Percentiles rank a stretch among this genome's conserved stretches.
Evolutionary conservation across 2,888 invertebrate genomes (phyloP).

Genomic region (Drosophila nr. fundita): DNA sequence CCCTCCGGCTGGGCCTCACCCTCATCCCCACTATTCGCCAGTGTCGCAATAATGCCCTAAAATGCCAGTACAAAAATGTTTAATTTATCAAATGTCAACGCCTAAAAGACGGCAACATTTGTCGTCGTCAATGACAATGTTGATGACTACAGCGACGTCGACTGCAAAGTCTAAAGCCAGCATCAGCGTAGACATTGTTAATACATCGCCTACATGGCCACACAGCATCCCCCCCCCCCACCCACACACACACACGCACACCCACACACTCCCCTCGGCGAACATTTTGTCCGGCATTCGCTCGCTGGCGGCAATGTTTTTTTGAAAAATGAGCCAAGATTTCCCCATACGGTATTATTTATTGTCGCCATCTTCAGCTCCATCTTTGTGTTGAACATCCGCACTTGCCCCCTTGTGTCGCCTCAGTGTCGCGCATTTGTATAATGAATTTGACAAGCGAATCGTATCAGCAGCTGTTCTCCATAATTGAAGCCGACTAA

Average conservation of each 20-base stretch:
- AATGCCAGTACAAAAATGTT: constrained; percentile 69
- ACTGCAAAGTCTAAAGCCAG: constrained; percentile 36
- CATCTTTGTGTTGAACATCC: background rate
- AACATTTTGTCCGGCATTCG: constrained; percentile 33
- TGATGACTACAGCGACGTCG: constrained; percentile 58
- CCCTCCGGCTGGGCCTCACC: background rate
- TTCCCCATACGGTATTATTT: constrained; percentile 73
- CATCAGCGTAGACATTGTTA: constrained; percentile 54
- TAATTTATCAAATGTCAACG: constrained; percentile 81
- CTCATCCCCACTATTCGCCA: background rate
- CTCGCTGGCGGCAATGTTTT: constrained; percentile 66
- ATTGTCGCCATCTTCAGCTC: constrained; percentile 54
- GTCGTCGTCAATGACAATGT: constrained; percentile 79
- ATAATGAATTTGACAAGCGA: constrained; percentile 68
- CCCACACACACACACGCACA: background rate
- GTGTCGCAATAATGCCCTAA: constrained; percentile 37
- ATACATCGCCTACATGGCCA: constrained; percentile 44
- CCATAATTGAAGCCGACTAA: constrained; percentile 49
- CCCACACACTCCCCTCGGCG: background rate
- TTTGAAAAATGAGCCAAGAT: constrained; percentile 75
- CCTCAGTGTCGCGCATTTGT: constrained; percentile 56
- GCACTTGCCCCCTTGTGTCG: background rate
- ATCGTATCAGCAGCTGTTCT: constrained; percentile 58
- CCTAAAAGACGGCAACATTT: constrained; percentile 80
- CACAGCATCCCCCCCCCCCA: background rate